A percentile compares a stretch with the other conserved stretches of the same genome.
These are phyloP conservation scores for Diaprepes abbreviatus DNA, from an alignment of 2,888 invertebrate species.

Conservation along the genomic window DNA sequence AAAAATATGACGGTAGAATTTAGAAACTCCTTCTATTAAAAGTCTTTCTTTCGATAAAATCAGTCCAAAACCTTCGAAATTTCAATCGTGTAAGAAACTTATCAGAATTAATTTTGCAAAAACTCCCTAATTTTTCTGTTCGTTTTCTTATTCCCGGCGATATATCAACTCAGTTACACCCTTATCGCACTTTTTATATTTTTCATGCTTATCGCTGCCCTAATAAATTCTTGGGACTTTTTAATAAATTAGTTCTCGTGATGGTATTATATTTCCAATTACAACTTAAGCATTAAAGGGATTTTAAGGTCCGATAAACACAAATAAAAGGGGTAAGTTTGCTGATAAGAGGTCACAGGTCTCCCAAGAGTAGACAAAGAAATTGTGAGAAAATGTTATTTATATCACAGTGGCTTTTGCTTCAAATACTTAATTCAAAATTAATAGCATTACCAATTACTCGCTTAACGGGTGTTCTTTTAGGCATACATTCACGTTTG, in stretches of 20 bases:
- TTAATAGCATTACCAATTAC: too few relatives aligned
- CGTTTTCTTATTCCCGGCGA: not conserved
- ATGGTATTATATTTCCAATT: constrained; percentile 7
- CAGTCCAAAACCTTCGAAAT: too few relatives aligned
- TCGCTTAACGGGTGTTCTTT: too few relatives aligned
- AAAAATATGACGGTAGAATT: too few relatives aligned
- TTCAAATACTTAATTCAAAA: too few relatives aligned
- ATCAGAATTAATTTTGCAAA: not conserved
- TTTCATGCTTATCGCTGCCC: constrained; percentile 19
- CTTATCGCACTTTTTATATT: constrained; percentile 19
- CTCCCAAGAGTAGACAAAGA: not conserved
- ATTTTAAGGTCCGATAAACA: constrained; percentile 12
- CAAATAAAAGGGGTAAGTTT: not conserved
- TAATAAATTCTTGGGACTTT: constrained; percentile 24
- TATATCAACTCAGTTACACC: constrained; percentile 3
- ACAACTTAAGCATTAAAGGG: not conserved
- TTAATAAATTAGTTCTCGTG: constrained; percentile 24
- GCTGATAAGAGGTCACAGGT: not conserved
- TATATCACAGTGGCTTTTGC: too few relatives aligned
- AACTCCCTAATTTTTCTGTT: not conserved
- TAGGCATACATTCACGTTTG: too few relatives aligned
- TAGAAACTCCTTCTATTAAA: too few relatives aligned
- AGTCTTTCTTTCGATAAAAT: too few relatives aligned
- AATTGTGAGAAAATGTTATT: too few relatives aligned
- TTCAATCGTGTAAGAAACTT: too few relatives aligned